These are phyloP conservation scores for Tachysurus vachellii DNA, from an alignment of 2,113 vertebrate species.

Conservation along the genomic window DNA sequence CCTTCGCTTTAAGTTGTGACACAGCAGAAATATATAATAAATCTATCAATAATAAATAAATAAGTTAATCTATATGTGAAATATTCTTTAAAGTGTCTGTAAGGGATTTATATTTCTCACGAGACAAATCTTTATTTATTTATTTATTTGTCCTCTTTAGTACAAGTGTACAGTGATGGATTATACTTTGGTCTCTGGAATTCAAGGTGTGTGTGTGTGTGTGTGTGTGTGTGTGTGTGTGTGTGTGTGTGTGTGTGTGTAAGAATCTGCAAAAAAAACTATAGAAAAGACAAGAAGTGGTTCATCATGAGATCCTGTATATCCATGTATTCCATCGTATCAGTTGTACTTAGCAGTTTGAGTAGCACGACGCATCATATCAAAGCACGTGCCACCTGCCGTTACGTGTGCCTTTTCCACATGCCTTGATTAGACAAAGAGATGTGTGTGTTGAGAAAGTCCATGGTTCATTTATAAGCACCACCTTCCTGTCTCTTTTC, in stretches of 20 bases:
- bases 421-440: neutral
- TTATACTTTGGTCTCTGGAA: neutral
- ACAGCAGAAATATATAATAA: too few species aligned
- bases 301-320: constrained; percentile 20
- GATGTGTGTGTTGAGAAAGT: constrained; percentile 57
- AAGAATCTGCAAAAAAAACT: neutral
- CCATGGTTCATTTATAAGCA: constrained; percentile 62
- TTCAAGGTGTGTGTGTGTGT: neutral
- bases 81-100: too few species aligned
- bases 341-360: constrained; percentile 68
- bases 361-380: constrained; percentile 67
- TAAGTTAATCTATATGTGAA: neutral
- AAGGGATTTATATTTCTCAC: neutral
- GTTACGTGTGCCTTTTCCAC: constrained; percentile 37
- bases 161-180: neutral
- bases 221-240: neutral
- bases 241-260: neutral
- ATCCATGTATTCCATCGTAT: constrained; percentile 70
- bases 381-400: constrained; percentile 72
- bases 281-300: neutral
- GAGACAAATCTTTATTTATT: neutral
- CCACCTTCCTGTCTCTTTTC: constrained; percentile 42
- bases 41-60: too few species aligned
- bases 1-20: too few species aligned
- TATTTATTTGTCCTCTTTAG: too few species aligned